Conservation (phyloP, 2,113 vertebrate genomes). For the Arvicanthis niloticus region DNA sequence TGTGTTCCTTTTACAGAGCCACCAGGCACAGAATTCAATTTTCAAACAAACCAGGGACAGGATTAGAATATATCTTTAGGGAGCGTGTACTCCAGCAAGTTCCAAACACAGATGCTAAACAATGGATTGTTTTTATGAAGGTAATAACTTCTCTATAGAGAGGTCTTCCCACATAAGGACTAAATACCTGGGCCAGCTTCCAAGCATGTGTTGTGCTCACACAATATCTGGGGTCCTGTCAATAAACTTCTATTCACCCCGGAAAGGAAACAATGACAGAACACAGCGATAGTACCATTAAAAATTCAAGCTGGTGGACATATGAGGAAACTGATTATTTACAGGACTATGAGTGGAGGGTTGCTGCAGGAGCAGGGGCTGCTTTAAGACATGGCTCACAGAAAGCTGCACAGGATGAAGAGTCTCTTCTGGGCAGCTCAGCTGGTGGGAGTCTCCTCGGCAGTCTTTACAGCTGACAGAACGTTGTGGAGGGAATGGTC, state of each 20-base stretch:
- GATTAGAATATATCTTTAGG: rapidly evolving
- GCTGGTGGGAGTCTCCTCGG: background rate
- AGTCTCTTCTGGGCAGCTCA: background rate
- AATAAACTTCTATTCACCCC: background rate
- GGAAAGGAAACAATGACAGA: background rate
- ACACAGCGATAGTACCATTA: background rate
- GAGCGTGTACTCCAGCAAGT: rapidly evolving
- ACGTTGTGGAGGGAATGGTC: too few relatives aligned
- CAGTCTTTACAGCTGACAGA: background rate
- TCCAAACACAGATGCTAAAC: rapidly evolving
- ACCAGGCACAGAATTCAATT: background rate
- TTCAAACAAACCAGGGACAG: background rate
- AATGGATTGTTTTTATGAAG: background rate
- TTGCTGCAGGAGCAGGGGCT: background rate
- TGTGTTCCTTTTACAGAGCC: background rate
- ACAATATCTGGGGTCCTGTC: too few relatives aligned
- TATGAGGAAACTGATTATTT: background rate
- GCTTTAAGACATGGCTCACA: background rate
- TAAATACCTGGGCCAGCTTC: rapidly evolving
- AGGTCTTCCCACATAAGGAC: rapidly evolving
- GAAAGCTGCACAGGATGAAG: background rate
- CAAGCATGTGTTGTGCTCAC: background rate
- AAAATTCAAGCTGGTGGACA: background rate
- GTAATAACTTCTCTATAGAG: too few relatives aligned
- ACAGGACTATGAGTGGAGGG: background rate